Percentiles rank a stretch among this genome's conserved stretches.
Conservation (phyloP, 2,113 vertebrate species). For the Buteo buteo region DNA sequence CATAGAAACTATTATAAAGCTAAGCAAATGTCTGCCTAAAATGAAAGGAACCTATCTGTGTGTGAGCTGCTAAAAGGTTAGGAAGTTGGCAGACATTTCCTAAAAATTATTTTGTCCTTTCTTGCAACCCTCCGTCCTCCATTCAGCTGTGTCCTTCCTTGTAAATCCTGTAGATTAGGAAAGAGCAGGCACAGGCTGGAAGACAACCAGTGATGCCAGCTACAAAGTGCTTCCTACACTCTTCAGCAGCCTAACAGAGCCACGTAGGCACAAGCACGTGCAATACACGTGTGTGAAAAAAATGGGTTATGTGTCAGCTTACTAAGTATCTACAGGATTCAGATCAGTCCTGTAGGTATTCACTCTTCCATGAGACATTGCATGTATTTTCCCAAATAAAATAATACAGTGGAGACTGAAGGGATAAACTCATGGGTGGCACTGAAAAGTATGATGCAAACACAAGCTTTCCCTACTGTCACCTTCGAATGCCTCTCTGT, state of each 20-base stretch:
- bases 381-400: slow-evolving; percentile 45
- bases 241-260: not conserved
- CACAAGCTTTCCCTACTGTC: not conserved
- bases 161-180: not conserved
- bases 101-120: not conserved
- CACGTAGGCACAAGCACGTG: not conserved
- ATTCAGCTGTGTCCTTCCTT: not conserved
- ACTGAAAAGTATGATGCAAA: not conserved
- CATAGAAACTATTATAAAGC: not conserved
- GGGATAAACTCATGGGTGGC: slow-evolving; percentile 21
- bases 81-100: not conserved
- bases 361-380: slow-evolving; percentile 10
- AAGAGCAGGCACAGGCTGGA: not conserved
- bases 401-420: slow-evolving; percentile 21
- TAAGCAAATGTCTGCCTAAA: not conserved
- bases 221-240: not conserved
- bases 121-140: not conserved
- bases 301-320: not conserved
- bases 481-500: not conserved
- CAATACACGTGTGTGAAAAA: not conserved
- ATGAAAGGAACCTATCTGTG: not conserved
- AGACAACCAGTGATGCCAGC: not conserved
- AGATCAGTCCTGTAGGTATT: slow-evolving; percentile 13
- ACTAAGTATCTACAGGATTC: not conserved
- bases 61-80: not conserved